Evolutionary conservation across 2,797 vertebrate species (phyloP).

Genomic region (Siniperca obscura): DNA sequence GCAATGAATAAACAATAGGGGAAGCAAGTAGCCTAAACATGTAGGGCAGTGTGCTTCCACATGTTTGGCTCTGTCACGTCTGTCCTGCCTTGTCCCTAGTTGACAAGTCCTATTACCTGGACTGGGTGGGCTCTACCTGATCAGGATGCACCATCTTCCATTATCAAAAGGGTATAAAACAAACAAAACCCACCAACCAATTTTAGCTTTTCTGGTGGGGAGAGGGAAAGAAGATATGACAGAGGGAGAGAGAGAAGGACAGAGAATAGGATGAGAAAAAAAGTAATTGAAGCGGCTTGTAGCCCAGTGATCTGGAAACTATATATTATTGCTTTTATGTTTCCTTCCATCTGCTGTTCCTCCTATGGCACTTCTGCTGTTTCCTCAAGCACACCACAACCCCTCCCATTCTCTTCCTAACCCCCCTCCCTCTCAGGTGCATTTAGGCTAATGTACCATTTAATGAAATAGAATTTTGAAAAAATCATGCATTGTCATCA

Average conservation of each 20-base stretch:
- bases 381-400: constrained; percentile 26
- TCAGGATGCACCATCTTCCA: constrained; percentile 55
- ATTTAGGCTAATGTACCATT: constrained; percentile 77
- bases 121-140: constrained; percentile 45
- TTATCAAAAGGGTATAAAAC: constrained; percentile 67
- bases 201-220: constrained; percentile 49
- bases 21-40: constrained; percentile 42
- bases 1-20: constrained; percentile 66
- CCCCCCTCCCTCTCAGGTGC: constrained; percentile 56
- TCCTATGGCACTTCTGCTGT: constrained; percentile 41
- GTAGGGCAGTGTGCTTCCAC: constrained; percentile 36
- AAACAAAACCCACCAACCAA: constrained; percentile 50
- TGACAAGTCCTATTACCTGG: constrained; percentile 73
- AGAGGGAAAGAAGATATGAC: constrained; percentile 25
- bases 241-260: neutral
- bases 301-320: constrained; percentile 78
- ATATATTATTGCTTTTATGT: constrained; percentile 78
- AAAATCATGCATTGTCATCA: constrained; percentile 61
- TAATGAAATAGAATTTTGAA: constrained; percentile 52
- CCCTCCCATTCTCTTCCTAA: constrained; percentile 10
- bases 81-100: constrained; percentile 33
- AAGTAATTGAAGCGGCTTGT: constrained; percentile 77
- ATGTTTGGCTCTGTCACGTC: constrained; percentile 17
- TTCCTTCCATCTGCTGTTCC: constrained; percentile 68
- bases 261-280: constrained; percentile 43